A percentile compares a stretch with the other conserved stretches of the same genome.
Evolutionary conservation across 2,888 invertebrate species (phyloP).

Genomic region (Limenitis camilla): DNA sequence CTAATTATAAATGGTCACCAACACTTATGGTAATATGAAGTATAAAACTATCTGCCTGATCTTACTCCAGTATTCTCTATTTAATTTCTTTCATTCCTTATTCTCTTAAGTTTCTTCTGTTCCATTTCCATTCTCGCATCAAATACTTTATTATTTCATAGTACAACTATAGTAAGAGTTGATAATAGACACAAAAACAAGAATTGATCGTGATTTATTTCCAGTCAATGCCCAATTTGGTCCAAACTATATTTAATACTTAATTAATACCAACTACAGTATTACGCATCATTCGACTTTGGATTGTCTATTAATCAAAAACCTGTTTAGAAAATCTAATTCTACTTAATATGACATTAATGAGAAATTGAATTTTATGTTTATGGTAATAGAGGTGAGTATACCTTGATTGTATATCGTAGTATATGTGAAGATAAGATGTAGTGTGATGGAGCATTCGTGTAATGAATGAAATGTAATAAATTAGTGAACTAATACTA

Average conservation of each 20-base stretch:
- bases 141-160: background rate
- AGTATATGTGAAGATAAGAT: slow-evolving; percentile 19
- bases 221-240: background rate
- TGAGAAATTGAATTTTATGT: background rate
- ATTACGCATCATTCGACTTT: background rate
- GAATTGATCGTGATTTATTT: background rate
- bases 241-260: background rate
- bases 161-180: background rate
- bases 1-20: too few species aligned
- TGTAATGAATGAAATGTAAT: slow-evolving; percentile 6
- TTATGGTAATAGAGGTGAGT: background rate
- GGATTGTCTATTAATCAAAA: slow-evolving; percentile 24
- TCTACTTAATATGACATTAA: background rate
- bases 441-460: slow-evolving; percentile 21
- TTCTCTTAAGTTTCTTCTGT: too few species aligned
- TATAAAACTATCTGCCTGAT: too few species aligned
- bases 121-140: too few species aligned
- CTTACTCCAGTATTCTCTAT: too few species aligned
- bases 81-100: too few species aligned
- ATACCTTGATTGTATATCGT: background rate
- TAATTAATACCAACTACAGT: background rate
- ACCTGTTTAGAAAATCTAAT: slow-evolving; percentile 17
- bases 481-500: slow-evolving; percentile 2
- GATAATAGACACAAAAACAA: background rate
- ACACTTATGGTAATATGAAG: too few species aligned